These are phyloP conservation scores for Synergus laeviventris DNA, from an alignment of 2,888 invertebrate species.

Conservation along the genomic window DNA sequence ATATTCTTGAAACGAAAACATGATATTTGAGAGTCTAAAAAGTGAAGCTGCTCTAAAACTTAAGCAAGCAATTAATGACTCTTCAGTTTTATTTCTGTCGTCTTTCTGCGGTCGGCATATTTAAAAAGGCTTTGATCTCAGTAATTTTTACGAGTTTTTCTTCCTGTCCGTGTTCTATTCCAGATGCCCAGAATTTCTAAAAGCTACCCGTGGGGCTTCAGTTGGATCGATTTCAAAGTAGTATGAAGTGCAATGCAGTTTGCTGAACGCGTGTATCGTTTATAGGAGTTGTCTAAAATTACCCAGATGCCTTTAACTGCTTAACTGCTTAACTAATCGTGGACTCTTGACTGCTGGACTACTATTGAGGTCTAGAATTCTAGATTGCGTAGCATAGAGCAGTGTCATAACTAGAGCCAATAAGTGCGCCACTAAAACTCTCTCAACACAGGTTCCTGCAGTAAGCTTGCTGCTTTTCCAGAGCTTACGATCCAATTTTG, in stretches of 20 bases:
- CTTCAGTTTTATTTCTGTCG: neutral
- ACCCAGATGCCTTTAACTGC: constrained; percentile 3
- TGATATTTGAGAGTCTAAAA: too few relatives aligned
- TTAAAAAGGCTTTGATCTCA: neutral
- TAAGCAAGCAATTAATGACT: neutral
- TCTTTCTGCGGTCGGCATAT: neutral
- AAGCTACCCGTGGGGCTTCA: neutral
- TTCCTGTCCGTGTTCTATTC: neutral
- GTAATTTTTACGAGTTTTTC: neutral
- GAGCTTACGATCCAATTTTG: constrained; percentile 4
- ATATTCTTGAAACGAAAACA: too few relatives aligned
- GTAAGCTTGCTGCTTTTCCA: neutral
- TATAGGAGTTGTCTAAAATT: neutral
- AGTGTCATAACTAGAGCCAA: neutral
- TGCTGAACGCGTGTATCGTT: neutral
- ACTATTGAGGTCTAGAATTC: neutral
- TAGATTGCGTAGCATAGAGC: neutral
- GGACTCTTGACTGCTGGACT: neutral
- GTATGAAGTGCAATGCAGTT: neutral
- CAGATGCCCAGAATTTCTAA: neutral
- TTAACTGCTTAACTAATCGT: neutral
- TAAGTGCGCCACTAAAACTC: neutral
- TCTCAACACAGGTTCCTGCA: neutral
- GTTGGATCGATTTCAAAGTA: too few relatives aligned
- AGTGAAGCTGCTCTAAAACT: neutral